Conservation (phyloP, 2,888 invertebrate genomes). For the Cactoblastis cactorum region DNA sequence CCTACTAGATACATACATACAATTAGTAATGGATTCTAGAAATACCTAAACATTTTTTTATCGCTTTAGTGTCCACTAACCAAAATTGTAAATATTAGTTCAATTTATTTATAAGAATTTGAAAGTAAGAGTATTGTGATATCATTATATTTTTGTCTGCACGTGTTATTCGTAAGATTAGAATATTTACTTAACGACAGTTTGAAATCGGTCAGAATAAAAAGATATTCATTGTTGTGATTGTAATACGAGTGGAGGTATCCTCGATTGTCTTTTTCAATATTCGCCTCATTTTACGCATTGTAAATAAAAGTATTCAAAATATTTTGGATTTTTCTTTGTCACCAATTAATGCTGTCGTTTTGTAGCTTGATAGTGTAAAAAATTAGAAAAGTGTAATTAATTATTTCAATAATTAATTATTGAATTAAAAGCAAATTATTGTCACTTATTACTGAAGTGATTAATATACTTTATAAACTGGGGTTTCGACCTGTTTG, state of each 20-base stretch:
- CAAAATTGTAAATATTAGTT: constrained; percentile 70
- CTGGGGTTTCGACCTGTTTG: no score
- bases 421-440: no score
- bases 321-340: constrained; percentile 16
- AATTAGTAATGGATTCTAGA: not conserved
- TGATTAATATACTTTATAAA: no score
- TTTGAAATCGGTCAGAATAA: constrained; percentile 19
- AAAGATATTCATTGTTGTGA: constrained; percentile 25
- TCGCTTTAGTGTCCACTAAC: constrained; percentile 25
- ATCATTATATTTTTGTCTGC: constrained; percentile 48
- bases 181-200: constrained; percentile 34
- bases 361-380: not conserved
- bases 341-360: not conserved
- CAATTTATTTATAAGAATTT: constrained; percentile 52
- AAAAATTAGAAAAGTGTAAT: no score
- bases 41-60: not conserved
- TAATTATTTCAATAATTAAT: no score
- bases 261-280: constrained; percentile 23
- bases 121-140: constrained; percentile 64
- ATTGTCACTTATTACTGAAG: no score
- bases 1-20: not conserved
- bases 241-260: constrained; percentile 24
- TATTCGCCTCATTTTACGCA: constrained; percentile 43
- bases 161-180: constrained; percentile 38
- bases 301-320: constrained; percentile 42